Base-by-base conservation (phyloP, 2,113 vertebrate genomes). In the Toxotes chatareus region DNA sequence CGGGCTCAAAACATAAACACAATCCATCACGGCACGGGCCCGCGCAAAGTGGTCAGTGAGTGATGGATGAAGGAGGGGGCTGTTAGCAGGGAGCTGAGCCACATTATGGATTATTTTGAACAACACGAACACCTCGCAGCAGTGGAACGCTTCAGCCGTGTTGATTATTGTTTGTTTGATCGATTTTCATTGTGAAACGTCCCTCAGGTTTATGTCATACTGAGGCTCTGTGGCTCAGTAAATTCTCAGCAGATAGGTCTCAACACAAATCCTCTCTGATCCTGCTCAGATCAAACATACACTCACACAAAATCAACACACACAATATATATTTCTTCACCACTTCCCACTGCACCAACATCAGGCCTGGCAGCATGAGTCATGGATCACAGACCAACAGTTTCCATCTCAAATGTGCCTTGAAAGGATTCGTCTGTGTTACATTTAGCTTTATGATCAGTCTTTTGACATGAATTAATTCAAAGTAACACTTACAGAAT, bases 21-120 rank as follows among this genome's bases (percentile, higher is more conserved):
- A 83, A 94, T 94, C 91, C 87, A 92, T 94, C 93, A 94, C 60
- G 47, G 66, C 49, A 55, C n/a, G 49, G 51, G 69, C 69, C 79
- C 34, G 34, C 32, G 62, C 82, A 89, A 82, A 90, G 92, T 83
- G 75, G 84, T 81, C 80, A 87, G 49, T 76, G 88, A 90, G 76
- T 86, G 82, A 90, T 89, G 76, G 83, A 86, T 91, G 82, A 71
- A 83, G 79, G 73, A 42, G 76, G 68, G 38, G 19, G 32, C 17
- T 62, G 72, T 71, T 71, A 80, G 59, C 69, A 49, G 64, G 55
- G 66, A 70, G 76, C 69, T 34, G 10, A 36, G 74, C 34, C 72
- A 73, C 76, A 70, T 90, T 82, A 82, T 91, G 73, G 87, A 92
- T 92, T 89, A 90, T 88, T 84, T 44, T 11, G 59, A 81, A 79